A percentile compares a stretch with the other conserved stretches of the same genome.
Conservation (phyloP, 1,140 invertebrate species). For the Brachionus manjavacas region DNA sequence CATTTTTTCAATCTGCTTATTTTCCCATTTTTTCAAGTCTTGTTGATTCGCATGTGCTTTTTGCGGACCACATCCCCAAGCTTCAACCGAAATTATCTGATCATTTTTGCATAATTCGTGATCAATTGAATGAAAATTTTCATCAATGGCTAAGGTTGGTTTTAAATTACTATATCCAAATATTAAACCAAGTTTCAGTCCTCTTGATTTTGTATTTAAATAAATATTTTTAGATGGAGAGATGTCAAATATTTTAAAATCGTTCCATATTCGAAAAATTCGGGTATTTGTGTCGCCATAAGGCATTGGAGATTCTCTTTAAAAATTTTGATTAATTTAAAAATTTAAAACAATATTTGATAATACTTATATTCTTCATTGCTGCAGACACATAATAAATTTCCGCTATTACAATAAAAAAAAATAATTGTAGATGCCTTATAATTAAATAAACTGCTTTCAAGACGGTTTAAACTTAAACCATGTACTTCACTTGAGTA, state of each 20-base stretch:
- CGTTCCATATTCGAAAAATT: conserved; percentile 29
- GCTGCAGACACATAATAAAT: conserved; percentile 38
- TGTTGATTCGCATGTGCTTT: conserved; percentile 1
- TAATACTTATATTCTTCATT: conserved; percentile 37
- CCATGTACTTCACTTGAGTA: conserved; percentile 29
- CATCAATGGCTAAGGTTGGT: not conserved
- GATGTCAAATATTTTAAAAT: conserved; percentile 33
- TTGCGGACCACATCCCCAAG: conserved; percentile 18
- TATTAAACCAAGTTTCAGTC: conserved; percentile 8
- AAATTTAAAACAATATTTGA: not conserved
- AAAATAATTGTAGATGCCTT: conserved; percentile 30
- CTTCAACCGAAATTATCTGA: conserved; percentile 14
- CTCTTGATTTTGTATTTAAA: conserved; percentile 35
- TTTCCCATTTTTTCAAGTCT: conserved; percentile 35
- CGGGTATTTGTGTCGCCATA: conserved; percentile 5
- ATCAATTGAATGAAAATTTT: conserved; percentile 31
- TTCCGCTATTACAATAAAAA: conserved; percentile 36
- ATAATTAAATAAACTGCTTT: conserved; percentile 35
- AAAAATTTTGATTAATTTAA: not conserved
- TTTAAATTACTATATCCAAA: conserved; percentile 22
- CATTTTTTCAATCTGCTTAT: conserved; percentile 40
- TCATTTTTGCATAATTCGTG: conserved; percentile 34
- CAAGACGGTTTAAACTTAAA: conserved; percentile 32
- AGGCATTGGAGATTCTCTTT: conserved; percentile 21
- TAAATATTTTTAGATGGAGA: conserved; percentile 18